These are phyloP conservation scores for Plecturocebus donacophilus DNA, from an alignment of 2,113 vertebrate species.

Conservation along the genomic window DNA sequence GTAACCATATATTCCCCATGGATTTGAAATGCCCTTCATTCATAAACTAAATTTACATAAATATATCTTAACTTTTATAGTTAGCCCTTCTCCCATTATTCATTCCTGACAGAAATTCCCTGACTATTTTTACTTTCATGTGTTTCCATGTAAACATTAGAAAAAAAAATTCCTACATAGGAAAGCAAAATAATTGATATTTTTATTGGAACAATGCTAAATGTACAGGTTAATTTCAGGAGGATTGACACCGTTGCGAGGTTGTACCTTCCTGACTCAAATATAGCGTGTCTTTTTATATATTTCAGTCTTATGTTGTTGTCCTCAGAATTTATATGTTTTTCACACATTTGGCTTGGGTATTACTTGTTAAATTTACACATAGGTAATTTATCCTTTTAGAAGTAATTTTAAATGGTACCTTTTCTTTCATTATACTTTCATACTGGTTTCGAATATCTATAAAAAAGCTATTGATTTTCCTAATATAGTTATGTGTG, in stretches of 20 bases:
- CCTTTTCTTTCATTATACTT: neutral
- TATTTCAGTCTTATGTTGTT: neutral
- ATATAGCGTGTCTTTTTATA: neutral
- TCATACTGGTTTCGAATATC: neutral
- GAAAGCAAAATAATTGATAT: neutral
- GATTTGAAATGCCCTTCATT: neutral
- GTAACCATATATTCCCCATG: neutral
- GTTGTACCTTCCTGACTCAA: neutral
- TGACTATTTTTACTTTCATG: neutral
- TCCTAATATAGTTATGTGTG: neutral
- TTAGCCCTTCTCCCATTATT: neutral
- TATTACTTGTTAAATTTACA: neutral
- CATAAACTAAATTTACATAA: neutral
- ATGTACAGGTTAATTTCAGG: neutral
- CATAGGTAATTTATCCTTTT: neutral
- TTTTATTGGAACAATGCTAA: neutral
- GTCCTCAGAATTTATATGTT: neutral
- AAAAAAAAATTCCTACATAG: neutral
- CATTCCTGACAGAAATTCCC: neutral
- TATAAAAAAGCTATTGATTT: neutral
- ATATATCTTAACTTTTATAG: neutral
- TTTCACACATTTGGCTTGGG: neutral
- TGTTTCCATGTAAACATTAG: neutral
- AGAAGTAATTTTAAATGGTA: neutral
- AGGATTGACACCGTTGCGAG: neutral